Evolutionary conservation across 53 echinoderm and acorn worm species (phyloP).

Genomic region (Arbacia lixula): DNA sequence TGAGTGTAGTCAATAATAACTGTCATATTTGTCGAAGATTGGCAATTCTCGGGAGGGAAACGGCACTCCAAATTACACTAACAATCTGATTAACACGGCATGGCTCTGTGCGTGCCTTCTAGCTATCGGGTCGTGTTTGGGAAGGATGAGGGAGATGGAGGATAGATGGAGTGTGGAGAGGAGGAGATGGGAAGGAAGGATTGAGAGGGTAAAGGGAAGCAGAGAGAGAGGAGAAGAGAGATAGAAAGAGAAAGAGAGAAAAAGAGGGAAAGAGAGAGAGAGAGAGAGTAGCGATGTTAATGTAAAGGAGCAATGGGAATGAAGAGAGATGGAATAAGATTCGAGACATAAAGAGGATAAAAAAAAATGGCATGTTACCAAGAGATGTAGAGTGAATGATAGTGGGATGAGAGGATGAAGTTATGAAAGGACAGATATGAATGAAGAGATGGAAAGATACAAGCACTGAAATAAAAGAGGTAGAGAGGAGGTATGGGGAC

Average conservation of each 20-base stretch:
- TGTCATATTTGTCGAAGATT: constrained; percentile 47
- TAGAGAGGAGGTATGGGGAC: neutral
- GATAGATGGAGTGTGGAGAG: neutral
- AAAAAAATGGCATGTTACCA: no score
- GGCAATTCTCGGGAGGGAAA: constrained; percentile 27
- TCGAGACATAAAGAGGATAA: no score
- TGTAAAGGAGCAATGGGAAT: no score
- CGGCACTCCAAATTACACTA: constrained; percentile 41
- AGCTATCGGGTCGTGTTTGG: neutral
- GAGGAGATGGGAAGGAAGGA: neutral
- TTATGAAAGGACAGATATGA: no score
- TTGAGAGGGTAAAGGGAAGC: neutral
- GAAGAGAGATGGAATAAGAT: no score
- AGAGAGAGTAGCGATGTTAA: no score
- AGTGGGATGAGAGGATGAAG: no score
- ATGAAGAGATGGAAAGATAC: neutral
- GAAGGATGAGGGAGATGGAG: neutral
- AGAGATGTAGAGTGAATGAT: no score
- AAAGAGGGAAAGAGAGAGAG: neutral
- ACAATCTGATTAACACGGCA: constrained; percentile 49
- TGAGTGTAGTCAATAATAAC: constrained; percentile 13
- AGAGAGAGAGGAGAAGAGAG: neutral
- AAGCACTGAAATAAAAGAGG: neutral
- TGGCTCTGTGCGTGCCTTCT: neutral
- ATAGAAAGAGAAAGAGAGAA: neutral